Base-by-base conservation (phyloP, 2,797 vertebrate species). In the Hirundo rustica region DNA sequence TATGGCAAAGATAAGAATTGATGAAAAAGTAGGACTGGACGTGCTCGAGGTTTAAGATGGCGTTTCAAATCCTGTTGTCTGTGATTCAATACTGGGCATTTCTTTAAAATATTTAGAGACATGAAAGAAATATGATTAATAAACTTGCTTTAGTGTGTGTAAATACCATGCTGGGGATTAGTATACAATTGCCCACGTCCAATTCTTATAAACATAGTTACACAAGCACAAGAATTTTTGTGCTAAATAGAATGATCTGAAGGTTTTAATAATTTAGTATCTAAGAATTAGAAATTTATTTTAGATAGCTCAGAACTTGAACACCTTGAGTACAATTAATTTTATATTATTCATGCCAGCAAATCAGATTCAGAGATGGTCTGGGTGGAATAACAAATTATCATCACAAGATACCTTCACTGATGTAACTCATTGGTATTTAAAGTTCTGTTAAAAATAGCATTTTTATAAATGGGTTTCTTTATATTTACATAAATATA, bases 401-500 rank as follows among this genome's bases (percentile, higher is more conserved):
- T 86, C 77, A 90, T 70, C 62, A 64, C 20, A 61, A 61, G 32
- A 27, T 13, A 71, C n/a, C 36, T 74, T 55, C 48, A 51, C 32
- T 47, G 60, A 62, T 34, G 10, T 57, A 88, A 68, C 27, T 44
- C 51, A 3, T 47, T 64, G 29, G 42, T 45, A 44, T 58, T 71
- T 57, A 57, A 30, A 60, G 11, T 54, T 88, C 14, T 68, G 80
- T 51, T 86, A 19, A 42, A 88, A 73, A 61, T 80, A 23, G 7
- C 1, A 20, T 51, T 89, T 95, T 95, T 92, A 68, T 20, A 20
- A 88, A 86, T 75, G 73, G 40, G 40, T 75, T 85, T 76, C 51
- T 95, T 89, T 25, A 57, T 16, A 58, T 61, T 75, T 90, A 70
- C 42, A 89, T 87, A 92, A 91, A 92, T 74, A 92, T 26, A 58